Base-by-base conservation (phyloP, 2,113 vertebrate genomes). In the Ondatra zibethicus region DNA sequence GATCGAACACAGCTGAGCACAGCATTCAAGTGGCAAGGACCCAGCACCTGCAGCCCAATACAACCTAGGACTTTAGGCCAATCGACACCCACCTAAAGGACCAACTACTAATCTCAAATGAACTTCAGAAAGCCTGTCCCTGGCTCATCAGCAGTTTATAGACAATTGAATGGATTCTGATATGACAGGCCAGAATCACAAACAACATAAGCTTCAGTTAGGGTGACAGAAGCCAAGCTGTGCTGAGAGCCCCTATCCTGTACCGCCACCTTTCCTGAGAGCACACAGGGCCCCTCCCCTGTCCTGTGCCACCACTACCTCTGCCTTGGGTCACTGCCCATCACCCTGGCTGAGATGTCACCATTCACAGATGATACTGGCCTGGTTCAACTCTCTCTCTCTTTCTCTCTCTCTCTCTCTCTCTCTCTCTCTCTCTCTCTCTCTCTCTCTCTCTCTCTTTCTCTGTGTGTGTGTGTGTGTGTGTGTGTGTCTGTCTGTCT, bases 71-170 rank as follows among this genome's bases (percentile, higher is more conserved):
- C 14, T 11, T 12, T 70, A 68, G 73, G 42, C 21, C 3, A 12
- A 0, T 4, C 50, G 1, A 0, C 0, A 1, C 9, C 61, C 29
- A 0, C 0, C n/a, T 80, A 6, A 0, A 42, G 23, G 14, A n/a
- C 82, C n/a, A 3, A 11, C 9, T 31, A 65, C 12, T 4, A 8
- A 3, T 5, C 11, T 25, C 31, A 3, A 52, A 50, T 23, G 19
- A 25, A 21, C 25, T 12, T 0, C 52, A 65, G 10, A 29, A 13
- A 8, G 17, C 70, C 16, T 0, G n/a, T 0, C 11, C 58, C 42
- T n/a, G 5, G 82, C 61, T 58, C 42, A 6, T 45, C 1, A 1
- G 52, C 39, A 23, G 14, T 0, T 1, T 0, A 19, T 58, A 7
- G 55, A 29, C 1, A 3, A 4, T 25, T 0, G 6, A 42, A n/a